These are phyloP conservation scores for Drosophila nigricruria DNA, from an alignment of 2,888 invertebrate species.

Conservation along the genomic window DNA sequence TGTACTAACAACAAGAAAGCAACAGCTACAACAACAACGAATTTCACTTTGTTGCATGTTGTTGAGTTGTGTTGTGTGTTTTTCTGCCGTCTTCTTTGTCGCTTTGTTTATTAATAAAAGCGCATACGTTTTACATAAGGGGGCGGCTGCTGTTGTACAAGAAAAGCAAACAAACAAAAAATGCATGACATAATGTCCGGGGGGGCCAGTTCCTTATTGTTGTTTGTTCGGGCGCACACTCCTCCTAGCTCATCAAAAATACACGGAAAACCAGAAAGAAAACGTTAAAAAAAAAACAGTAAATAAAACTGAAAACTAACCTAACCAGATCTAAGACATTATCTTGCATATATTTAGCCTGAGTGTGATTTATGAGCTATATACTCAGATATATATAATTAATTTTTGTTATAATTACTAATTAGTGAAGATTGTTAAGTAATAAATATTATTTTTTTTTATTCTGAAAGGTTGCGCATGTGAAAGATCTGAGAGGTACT, in stretches of 20 bases:
- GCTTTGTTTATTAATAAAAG: conserved; percentile 73
- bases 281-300: neutral
- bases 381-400: conserved; percentile 1
- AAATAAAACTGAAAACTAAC: conserved; percentile 8
- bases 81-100: conserved; percentile 25
- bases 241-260: conserved; percentile 47
- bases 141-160: conserved; percentile 58
- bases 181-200: conserved; percentile 73
- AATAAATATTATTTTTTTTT: neutral
- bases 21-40: conserved; percentile 41
- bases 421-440: neutral
- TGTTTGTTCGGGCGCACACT: conserved; percentile 55
- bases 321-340: conserved; percentile 17
- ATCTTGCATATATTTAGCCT: conserved; percentile 2
- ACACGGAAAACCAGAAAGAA: conserved; percentile 52
- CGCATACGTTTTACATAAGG: conserved; percentile 75
- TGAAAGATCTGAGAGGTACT: neutral
- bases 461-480: neutral
- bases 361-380: conserved; percentile 5
- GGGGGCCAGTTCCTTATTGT: conserved; percentile 70
- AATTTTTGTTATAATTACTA: neutral
- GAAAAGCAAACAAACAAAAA: conserved; percentile 1
- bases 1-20: conserved; percentile 46
- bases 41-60: conserved; percentile 69
- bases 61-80: neutral